Conservation (phyloP, 2,888 invertebrate genomes). For the Drosophila kokeensis region DNA sequence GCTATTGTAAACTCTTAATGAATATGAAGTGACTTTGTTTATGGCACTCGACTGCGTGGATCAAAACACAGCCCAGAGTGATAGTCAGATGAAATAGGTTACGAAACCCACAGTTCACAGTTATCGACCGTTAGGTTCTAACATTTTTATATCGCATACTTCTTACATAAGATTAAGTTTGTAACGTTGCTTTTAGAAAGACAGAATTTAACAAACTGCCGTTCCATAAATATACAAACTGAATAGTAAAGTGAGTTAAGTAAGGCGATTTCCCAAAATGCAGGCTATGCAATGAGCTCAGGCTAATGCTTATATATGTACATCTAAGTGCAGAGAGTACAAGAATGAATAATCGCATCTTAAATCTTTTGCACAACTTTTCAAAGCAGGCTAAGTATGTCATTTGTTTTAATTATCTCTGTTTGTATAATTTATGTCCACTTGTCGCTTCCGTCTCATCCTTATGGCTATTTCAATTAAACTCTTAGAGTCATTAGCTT, state of each 20-base stretch:
- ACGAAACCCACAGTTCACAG: neutral
- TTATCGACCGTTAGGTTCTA: slow-evolving; percentile 4
- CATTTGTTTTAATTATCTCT: neutral
- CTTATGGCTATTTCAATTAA: slow-evolving; percentile 46
- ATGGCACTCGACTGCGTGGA: slow-evolving; percentile 9
- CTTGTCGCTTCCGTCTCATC: slow-evolving; percentile 5
- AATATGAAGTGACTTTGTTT: slow-evolving; percentile 48
- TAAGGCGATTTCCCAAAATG: neutral
- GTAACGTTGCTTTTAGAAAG: neutral
- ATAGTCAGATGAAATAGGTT: slow-evolving; percentile 3
- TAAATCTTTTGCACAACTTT: slow-evolving; percentile 2
- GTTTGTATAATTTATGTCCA: slow-evolving; percentile 9
- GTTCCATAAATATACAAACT: neutral
- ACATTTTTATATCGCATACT: neutral
- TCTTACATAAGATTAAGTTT: neutral
- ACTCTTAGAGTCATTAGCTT: slow-evolving; percentile 57
- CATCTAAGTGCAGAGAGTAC: neutral
- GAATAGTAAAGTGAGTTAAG: neutral
- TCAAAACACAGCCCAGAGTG: neutral
- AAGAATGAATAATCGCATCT: neutral
- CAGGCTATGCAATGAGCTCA: neutral
- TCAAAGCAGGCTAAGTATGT: neutral
- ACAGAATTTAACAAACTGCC: neutral
- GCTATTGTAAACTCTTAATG: slow-evolving; percentile 45
- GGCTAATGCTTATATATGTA: neutral